Evolutionary conservation across 2,113 vertebrate species (phyloP).

Genomic region (Coregonus clupeaformis): DNA sequence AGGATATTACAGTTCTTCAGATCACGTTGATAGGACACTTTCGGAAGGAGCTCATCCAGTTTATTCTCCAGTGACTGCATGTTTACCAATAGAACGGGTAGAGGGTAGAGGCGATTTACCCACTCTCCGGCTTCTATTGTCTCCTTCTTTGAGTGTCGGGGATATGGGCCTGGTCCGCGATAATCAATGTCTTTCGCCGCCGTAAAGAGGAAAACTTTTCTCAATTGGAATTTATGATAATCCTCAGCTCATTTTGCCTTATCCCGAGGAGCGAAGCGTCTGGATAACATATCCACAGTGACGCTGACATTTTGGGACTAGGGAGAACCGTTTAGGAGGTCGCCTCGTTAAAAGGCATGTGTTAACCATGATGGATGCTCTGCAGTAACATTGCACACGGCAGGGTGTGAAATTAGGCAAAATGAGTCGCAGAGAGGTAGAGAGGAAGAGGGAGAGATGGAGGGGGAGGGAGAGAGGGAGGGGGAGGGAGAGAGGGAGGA

Average conservation of each 20-base stretch:
- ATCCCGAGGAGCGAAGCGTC: conserved; percentile 31
- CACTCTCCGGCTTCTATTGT: too few relatives aligned
- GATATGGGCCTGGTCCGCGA: too few relatives aligned
- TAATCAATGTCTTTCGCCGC: conserved; percentile 4
- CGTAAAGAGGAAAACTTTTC: conserved; percentile 29
- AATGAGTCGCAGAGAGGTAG: neutral
- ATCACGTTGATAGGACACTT: too few relatives aligned
- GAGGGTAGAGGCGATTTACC: too few relatives aligned
- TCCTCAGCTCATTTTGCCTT: conserved; percentile 36
- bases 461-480: neutral
- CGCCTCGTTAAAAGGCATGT: conserved; percentile 40
- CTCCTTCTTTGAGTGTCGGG: too few relatives aligned
- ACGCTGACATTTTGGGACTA: conserved; percentile 55
- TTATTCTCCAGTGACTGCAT: too few relatives aligned
- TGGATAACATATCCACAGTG: conserved; percentile 48
- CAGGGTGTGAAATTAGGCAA: conserved; percentile 52
- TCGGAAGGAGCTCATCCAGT: too few relatives aligned
- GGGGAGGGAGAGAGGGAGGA: neutral
- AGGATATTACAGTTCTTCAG: too few relatives aligned
- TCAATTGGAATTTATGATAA: conserved; percentile 64
- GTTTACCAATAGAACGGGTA: too few relatives aligned
- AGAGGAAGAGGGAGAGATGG: conserved; percentile 19
- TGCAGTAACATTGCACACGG: conserved; percentile 61
- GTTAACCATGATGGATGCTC: conserved; percentile 62
- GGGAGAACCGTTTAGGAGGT: conserved; percentile 30